Conservation (phyloP, 1,140 invertebrate species). For the Drosophila parabipectinata region DNA sequence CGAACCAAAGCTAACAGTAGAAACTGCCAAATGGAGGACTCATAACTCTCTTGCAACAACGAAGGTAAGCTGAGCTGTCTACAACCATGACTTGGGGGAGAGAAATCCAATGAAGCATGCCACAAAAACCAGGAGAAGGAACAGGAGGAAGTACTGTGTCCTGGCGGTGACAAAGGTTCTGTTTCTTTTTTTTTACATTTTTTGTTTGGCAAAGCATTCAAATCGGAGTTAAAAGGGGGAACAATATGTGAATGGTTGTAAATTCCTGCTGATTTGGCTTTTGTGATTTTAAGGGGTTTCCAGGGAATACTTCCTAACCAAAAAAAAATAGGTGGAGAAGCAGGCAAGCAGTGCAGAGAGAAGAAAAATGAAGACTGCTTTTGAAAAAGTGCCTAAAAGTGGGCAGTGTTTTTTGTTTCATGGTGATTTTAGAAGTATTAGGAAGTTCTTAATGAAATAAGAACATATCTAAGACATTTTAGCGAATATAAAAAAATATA, state of each 20-base stretch:
- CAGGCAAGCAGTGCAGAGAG: not conserved
- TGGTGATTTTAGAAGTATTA: too few relatives aligned
- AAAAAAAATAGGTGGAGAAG: too few relatives aligned
- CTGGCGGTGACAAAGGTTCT: constrained; percentile 23
- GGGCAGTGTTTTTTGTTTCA: not conserved
- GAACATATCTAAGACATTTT: too few relatives aligned
- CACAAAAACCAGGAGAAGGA: not conserved
- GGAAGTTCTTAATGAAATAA: too few relatives aligned
- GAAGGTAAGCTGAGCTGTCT: constrained; percentile 30
- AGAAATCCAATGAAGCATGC: not conserved
- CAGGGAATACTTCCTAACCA: not conserved
- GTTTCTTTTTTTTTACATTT: not conserved
- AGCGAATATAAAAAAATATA: too few relatives aligned
- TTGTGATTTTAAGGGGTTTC: not conserved
- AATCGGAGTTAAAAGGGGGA: not conserved
- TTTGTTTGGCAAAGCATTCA: not conserved
- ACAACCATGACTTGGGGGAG: not conserved
- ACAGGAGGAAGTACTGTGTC: constrained; percentile 1
- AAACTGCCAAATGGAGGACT: constrained; percentile 25
- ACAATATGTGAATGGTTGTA: not conserved
- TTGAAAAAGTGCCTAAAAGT: not conserved
- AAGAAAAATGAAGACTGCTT: not conserved
- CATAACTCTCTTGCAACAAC: constrained; percentile 9
- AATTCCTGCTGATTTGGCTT: constrained; percentile 9
- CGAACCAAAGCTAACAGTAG: constrained; percentile 20